Evolutionary conservation across 2,888 invertebrate species (phyloP).

Genomic region (Standfussiana lucernea): DNA sequence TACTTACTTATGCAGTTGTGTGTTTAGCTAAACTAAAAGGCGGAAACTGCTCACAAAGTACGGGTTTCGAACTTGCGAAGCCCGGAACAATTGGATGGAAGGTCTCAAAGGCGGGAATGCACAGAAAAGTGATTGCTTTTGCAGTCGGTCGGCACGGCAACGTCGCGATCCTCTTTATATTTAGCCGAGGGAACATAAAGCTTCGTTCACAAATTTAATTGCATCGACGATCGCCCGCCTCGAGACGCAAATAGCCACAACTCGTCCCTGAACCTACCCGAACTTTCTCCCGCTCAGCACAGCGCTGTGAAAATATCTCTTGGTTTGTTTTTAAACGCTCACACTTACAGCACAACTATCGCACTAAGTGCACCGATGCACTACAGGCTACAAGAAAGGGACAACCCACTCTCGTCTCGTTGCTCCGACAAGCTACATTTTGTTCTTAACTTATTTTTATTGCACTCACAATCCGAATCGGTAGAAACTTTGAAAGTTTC

Average conservation of each 20-base stretch:
- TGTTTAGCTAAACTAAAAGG: conserved; percentile 39
- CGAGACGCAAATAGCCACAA: conserved; percentile 87
- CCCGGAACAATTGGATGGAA: conserved; percentile 57
- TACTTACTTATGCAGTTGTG: conserved; percentile 34
- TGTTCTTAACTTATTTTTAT: conserved; percentile 61
- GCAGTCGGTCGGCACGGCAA: conserved; percentile 77
- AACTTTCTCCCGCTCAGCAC: conserved; percentile 83
- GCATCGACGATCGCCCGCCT: conserved; percentile 89
- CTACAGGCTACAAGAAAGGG: conserved; percentile 60
- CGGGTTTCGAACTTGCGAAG: conserved; percentile 43
- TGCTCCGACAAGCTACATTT: conserved; percentile 33
- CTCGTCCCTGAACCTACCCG: conserved; percentile 89
- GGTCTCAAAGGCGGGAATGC: conserved; percentile 61
- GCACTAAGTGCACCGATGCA: conserved; percentile 58
- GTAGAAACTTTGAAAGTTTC: conserved; percentile 77
- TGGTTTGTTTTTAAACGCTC: conserved; percentile 75
- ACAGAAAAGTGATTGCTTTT: conserved; percentile 75
- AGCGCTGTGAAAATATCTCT: conserved; percentile 74
- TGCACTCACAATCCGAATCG: conserved; percentile 57
- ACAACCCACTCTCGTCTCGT: conserved; percentile 40
- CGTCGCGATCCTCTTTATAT: conserved; percentile 82
- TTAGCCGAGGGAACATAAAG: conserved; percentile 86
- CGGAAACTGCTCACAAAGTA: conserved; percentile 46
- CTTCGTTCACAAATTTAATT: conserved; percentile 89
- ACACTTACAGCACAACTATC: conserved; percentile 53